phyloP scores from a whole-genome alignment of 1,140 invertebrate genomes.

The Pentalonia nigronervosa region DNA sequence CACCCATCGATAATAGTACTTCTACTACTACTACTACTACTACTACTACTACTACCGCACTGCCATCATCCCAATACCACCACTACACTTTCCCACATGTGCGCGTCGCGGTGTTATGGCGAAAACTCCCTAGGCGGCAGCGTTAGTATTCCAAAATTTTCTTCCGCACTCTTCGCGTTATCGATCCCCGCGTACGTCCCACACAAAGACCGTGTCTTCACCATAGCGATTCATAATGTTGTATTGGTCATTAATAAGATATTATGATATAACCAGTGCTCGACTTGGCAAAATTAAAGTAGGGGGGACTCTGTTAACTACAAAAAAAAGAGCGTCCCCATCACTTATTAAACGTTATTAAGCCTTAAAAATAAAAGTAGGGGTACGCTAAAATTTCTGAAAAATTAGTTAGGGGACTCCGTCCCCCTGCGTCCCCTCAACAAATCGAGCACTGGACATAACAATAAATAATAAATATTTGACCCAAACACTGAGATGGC shows the following conservation, averaged over 20 bases:
- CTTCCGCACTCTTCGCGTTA: conserved; percentile 5
- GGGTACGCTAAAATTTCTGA: too few relatives aligned
- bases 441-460: too few relatives aligned
- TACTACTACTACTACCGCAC: background rate
- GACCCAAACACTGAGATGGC: background rate
- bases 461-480: background rate
- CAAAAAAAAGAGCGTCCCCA: too few relatives aligned
- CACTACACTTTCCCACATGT: background rate
- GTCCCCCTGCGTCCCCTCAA: too few relatives aligned
- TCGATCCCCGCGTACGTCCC: conserved; percentile 3
- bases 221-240: background rate
- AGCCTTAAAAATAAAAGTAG: too few relatives aligned
- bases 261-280: background rate
- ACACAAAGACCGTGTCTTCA: background rate
- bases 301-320: too few relatives aligned
- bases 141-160: conserved; percentile 19
- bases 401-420: too few relatives aligned
- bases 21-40: background rate
- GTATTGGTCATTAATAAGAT: background rate
- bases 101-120: background rate
- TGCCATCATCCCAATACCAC: background rate
- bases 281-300: too few relatives aligned
- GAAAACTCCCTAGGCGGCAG: background rate
- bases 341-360: too few relatives aligned
- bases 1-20: background rate